Evolutionary conservation across 2,113 vertebrate genomes (phyloP), one percentile per base, ranked within the genome.

Genomic region (Gadus chalcogrammus): DNA sequence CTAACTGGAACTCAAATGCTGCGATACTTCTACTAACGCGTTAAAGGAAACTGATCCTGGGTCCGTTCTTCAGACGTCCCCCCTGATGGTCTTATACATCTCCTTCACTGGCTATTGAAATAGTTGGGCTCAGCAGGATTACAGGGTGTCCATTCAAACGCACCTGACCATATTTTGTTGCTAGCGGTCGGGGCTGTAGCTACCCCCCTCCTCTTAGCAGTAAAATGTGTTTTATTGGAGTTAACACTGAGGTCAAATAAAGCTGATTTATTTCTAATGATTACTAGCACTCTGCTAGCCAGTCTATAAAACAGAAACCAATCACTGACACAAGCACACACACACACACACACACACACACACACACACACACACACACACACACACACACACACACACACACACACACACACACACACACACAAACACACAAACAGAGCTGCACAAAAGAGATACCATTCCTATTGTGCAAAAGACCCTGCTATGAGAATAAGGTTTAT

Each of bases 241-340:
- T 88, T 89, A 88, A 87, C 84, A 89, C 89, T 88, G 83, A 82
- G 80, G 75, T 82, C 86, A 88, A 91, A 89, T 81, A 90, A 91
- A 93, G 81, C 83, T 81, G 84, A 84, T 88, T 92, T 91, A 88
- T 84, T 78, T 90, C 79, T 80, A 84, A 75, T 81, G 92, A 83
- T 83, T 89, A 85, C 78, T 80, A 85, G 85, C 78, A 62, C 85
- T 86, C 89, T 83, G 82, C 86, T 84, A 70, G 78, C 84, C 82
- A 88, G 82, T 85, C 91, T 87, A 91, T 91, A 91, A 91, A 91
- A 88, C 82, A 88, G 87, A 89, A 92, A 89, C 80, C 91, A 92
- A 90, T 91, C 89, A 89, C 77, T 85, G 77, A 81, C 82, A 85
- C 76, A 84, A 13, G 11, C 42, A 13, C 12, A 48, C 42, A 48